A percentile compares a stretch with the other conserved stretches of the same genome.
Evolutionary conservation across 2,113 vertebrate species (phyloP).

Genomic region (Oxyura jamaicensis): DNA sequence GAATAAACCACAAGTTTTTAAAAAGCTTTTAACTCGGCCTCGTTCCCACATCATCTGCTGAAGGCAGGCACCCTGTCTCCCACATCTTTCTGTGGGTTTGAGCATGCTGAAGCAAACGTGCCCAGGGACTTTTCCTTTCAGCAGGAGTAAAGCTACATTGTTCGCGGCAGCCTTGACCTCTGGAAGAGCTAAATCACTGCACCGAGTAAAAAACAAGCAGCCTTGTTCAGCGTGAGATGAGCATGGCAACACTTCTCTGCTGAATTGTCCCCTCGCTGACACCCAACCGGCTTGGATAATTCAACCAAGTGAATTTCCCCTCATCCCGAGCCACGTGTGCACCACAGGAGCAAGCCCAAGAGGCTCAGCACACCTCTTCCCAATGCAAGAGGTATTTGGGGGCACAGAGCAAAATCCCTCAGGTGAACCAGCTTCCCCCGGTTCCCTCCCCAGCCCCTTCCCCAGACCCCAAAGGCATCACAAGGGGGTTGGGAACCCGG

Average conservation of each 20-base stretch:
- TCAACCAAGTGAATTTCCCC: neutral
- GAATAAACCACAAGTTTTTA: neutral
- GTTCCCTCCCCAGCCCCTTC: neutral
- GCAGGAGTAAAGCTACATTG: neutral
- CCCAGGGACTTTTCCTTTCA: neutral
- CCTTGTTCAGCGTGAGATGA: neutral
- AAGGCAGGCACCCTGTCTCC: neutral
- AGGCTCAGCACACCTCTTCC: neutral
- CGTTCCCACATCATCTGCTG: neutral
- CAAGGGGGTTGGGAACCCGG: neutral
- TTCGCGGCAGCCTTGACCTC: neutral
- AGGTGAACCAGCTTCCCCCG: neutral
- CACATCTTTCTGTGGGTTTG: neutral
- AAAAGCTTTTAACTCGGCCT: neutral
- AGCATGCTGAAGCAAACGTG: fast-evolving
- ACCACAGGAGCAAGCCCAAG: too few relatives aligned
- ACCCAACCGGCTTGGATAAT: neutral
- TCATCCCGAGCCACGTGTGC: neutral
- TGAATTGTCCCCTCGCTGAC: neutral
- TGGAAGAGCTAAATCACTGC: neutral
- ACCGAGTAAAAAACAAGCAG: fast-evolving
- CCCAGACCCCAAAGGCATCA: neutral
- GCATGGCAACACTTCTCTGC: neutral
- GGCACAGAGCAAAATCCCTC: neutral
- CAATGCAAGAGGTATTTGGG: neutral